phyloP scores from a whole-genome alignment of 2,888 invertebrate species.

The Eupithecia inturbata region DNA sequence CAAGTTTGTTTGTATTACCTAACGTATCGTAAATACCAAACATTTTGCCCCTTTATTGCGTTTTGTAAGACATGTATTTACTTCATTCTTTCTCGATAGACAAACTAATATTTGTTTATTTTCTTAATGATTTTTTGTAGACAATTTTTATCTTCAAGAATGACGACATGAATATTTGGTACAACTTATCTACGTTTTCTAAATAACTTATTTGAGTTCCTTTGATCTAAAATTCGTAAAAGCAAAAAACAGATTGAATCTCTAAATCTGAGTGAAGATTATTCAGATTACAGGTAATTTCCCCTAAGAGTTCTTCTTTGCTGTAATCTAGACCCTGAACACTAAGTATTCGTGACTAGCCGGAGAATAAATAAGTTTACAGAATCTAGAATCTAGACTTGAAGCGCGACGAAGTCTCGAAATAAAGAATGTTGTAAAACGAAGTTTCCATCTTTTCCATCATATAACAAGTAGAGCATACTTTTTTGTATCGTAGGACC shows the following conservation, averaged over 20 bases:
- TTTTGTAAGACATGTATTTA: not conserved
- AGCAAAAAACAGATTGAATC: conserved; percentile 25
- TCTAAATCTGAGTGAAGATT: conserved; percentile 34
- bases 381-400: too few species aligned
- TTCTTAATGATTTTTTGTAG: not conserved
- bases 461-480: not conserved
- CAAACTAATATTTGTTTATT: not conserved
- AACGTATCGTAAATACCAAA: conserved; percentile 10
- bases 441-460: not conserved
- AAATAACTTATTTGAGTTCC: not conserved
- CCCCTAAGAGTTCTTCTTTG: conserved; percentile 37
- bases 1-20: conserved; percentile 3
- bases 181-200: not conserved
- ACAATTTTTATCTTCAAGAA: not conserved
- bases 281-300: conserved; percentile 41
- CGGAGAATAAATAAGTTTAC: conserved; percentile 1
- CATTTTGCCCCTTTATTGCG: not conserved
- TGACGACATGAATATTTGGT: not conserved
- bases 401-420: not conserved
- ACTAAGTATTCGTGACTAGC: not conserved
- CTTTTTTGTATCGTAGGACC: not conserved
- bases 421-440: not conserved
- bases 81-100: too few species aligned
- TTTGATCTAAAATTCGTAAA: conserved; percentile 21
- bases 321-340: conserved; percentile 34